These are phyloP conservation scores for Idaea biselata DNA, from an alignment of 2,888 invertebrate species.

Conservation along the genomic window DNA sequence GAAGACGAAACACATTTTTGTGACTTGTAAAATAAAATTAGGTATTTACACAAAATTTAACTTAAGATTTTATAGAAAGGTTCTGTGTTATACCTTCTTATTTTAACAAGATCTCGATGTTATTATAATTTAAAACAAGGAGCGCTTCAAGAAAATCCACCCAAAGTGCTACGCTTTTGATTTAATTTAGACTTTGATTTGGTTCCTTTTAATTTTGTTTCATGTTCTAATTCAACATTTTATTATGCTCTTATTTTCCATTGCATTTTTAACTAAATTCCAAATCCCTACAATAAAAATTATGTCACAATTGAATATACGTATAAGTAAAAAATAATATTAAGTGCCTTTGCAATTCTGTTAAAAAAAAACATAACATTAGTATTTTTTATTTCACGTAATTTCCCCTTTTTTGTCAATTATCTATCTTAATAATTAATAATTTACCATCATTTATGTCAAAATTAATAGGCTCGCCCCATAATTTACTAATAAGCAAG, in stretches of 20 bases:
- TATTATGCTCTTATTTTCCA: not conserved
- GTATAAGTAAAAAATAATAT: too few species aligned
- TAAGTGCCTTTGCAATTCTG: too few species aligned
- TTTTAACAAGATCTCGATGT: constrained; percentile 1
- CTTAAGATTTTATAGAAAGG: not conserved
- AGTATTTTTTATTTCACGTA: too few species aligned
- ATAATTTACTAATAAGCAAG: too few species aligned
- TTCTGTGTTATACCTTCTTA: not conserved
- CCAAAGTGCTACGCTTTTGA: not conserved
- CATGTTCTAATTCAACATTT: not conserved
- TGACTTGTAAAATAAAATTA: not conserved
- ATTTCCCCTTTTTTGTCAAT: too few species aligned
- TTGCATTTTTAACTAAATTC: too few species aligned
- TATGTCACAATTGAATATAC: too few species aligned
- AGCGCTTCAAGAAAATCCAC: not conserved
- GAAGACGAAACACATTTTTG: not conserved
- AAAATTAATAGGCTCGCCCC: too few species aligned
- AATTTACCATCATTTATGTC: too few species aligned
- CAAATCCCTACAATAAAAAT: too few species aligned
- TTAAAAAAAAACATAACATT: too few species aligned
- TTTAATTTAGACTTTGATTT: constrained; percentile 1
- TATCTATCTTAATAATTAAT: too few species aligned
- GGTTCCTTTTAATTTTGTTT: not conserved
- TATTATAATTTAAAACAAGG: not conserved
- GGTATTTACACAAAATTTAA: not conserved